Evolutionary conservation across 1,140 invertebrate species (phyloP).

Genomic region (Meloidogyne exigua): DNA sequence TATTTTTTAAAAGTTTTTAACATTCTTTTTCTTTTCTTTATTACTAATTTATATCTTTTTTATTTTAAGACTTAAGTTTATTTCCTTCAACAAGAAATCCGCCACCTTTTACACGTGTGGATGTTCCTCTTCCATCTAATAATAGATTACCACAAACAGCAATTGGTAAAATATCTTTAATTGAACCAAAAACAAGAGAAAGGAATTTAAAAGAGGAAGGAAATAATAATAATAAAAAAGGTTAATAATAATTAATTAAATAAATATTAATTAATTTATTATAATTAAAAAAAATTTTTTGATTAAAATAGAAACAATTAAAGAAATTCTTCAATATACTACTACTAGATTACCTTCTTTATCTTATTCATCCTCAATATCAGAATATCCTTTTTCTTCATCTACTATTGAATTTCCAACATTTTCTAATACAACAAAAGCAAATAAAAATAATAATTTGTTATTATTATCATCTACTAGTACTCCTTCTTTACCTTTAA

Average conservation of each 20-base stretch:
- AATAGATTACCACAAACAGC: background rate
- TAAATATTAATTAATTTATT: background rate
- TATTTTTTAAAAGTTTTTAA: no score
- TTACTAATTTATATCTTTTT: background rate
- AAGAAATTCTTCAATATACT: no score
- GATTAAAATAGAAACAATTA: no score
- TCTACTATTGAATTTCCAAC: no score
- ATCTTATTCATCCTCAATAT: background rate
- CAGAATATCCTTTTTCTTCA: no score
- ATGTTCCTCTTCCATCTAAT: background rate
- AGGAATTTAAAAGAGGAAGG: background rate
- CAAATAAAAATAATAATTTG: background rate
- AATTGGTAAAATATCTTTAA: conserved; percentile 1
- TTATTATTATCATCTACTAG: no score
- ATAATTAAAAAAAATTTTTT: no score
- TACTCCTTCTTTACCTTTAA: background rate
- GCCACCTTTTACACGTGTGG: background rate
- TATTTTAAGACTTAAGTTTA: background rate
- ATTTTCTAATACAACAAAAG: background rate
- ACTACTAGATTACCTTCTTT: background rate
- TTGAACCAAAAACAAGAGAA: background rate
- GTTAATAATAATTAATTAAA: conserved; percentile 6
- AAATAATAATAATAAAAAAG: background rate
- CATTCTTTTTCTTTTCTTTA: background rate
- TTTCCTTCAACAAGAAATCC: background rate